A percentile compares a stretch with the other conserved stretches of the same genome.
These are phyloP conservation scores for Agrochola circellaris DNA, from an alignment of 2,888 invertebrate species.

Conservation along the genomic window DNA sequence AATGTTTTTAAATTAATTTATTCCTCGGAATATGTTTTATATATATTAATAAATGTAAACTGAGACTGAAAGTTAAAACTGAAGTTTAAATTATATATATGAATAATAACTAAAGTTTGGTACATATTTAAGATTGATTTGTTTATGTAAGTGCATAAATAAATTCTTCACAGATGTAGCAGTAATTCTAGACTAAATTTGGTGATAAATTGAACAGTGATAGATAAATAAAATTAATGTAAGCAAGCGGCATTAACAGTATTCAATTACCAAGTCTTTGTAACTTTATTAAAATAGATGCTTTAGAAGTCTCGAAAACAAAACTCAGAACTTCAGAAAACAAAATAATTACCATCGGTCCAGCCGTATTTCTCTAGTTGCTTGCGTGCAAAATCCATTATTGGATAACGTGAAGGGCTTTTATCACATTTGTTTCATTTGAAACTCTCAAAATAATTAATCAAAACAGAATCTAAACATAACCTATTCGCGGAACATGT, in stretches of 20 bases:
- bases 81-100: background rate
- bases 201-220: background rate
- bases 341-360: slow-evolving; percentile 85
- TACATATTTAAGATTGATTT: background rate
- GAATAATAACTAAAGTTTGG: background rate
- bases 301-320: background rate
- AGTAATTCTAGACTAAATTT: background rate
- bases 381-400: slow-evolving; percentile 93
- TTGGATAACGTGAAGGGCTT: background rate
- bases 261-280: background rate
- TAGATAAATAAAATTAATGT: background rate
- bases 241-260: background rate
- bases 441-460: background rate
- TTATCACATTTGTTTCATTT: background rate
- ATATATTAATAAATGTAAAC: background rate
- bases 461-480: slow-evolving; percentile 18
- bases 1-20: background rate
- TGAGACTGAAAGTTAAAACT: no score
- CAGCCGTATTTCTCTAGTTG: slow-evolving; percentile 95
- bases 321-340: background rate
- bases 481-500: slow-evolving; percentile 45
- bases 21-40: rapidly evolving
- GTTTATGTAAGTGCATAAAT: no score
- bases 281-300: background rate
- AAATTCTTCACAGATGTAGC: background rate